phyloP scores from a whole-genome alignment of 1,140 invertebrate genomes.

The Nephila pilipes region DNA sequence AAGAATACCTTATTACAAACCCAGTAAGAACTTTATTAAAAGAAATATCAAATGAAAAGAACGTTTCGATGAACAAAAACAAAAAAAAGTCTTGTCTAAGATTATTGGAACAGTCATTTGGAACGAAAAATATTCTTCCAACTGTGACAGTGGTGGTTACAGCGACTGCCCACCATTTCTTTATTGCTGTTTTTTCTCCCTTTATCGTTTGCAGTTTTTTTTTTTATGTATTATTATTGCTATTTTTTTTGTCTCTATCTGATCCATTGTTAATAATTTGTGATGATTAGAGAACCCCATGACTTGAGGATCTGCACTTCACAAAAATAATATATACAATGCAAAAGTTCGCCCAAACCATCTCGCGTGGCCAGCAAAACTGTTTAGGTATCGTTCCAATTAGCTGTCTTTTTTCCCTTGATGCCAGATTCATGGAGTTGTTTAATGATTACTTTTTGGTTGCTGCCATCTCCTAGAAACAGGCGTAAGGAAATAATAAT shows the following conservation, averaged over 20 bases:
- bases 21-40: constrained; percentile 67
- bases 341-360: background rate
- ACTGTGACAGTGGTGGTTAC: constrained; percentile 62
- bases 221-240: background rate
- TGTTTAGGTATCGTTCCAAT: constrained; percentile 66
- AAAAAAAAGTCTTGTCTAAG: constrained; percentile 21
- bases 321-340: background rate
- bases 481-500: constrained; percentile 32
- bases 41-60: constrained; percentile 42
- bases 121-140: constrained; percentile 36
- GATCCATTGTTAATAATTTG: constrained; percentile 67
- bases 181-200: background rate
- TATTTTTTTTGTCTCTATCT: constrained; percentile 17
- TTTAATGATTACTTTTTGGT: constrained; percentile 69
- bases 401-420: background rate
- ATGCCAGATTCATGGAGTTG: constrained; percentile 32
- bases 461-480: background rate
- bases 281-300: constrained; percentile 53
- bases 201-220: background rate
- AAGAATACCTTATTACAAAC: constrained; percentile 55
- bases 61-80: constrained; percentile 1
- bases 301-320: background rate
- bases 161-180: constrained; percentile 7
- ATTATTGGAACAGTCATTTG: constrained; percentile 52
- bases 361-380: background rate